phyloP scores from a whole-genome alignment of 1,140 invertebrate species.

The Varroa destructor region DNA sequence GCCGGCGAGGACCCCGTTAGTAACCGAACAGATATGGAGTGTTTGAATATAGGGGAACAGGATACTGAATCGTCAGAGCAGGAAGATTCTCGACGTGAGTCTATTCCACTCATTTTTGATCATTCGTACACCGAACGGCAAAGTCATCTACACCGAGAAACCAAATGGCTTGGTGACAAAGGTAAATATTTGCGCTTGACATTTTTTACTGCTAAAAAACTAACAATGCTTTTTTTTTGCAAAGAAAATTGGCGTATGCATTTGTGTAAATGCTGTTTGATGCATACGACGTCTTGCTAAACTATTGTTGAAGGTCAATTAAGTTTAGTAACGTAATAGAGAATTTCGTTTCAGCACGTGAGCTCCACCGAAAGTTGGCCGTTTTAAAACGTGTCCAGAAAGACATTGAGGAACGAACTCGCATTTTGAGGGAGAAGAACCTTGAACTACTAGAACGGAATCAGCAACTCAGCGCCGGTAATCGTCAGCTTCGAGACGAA shows the following conservation, averaged over 20 bases:
- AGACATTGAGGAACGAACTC: conserved; percentile 14
- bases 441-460: conserved; percentile 19
- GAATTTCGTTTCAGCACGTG: not conserved
- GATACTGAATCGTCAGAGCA: not conserved
- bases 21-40: too few relatives aligned
- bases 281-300: too few relatives aligned
- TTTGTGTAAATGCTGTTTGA: too few relatives aligned
- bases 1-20: too few relatives aligned
- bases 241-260: too few relatives aligned
- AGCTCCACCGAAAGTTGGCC: conserved; percentile 16
- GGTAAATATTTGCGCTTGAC: not conserved
- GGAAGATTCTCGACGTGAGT: not conserved
- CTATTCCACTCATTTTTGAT: conserved; percentile 6
- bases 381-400: conserved; percentile 5
- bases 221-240: too few relatives aligned
- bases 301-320: too few relatives aligned
- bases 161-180: conserved; percentile 22
- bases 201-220: not conserved
- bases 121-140: conserved; percentile 17
- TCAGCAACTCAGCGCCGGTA: conserved; percentile 4
- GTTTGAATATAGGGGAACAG: too few relatives aligned
- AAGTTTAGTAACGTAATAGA: too few relatives aligned
- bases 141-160: conserved; percentile 6
- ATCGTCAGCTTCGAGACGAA: conserved; percentile 4
- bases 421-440: conserved; percentile 12